A percentile compares a stretch with the other conserved stretches of the same genome.
Conservation (phyloP, 2,797 vertebrate genomes). For the Coilia nasus region DNA sequence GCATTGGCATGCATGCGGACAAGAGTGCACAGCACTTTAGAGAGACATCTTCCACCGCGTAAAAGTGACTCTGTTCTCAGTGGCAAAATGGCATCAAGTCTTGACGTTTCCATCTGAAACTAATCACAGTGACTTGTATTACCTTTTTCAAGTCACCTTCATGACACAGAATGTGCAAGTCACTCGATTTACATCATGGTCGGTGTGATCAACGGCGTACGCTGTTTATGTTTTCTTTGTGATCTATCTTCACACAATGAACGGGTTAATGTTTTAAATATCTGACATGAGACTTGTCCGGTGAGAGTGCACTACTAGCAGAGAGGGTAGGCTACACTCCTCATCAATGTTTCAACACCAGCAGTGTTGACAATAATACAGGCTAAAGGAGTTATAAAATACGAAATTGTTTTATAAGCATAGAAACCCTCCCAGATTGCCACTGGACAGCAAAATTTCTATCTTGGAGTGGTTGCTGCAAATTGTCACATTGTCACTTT, state of each 20-base stretch:
- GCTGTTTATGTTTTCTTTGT: neutral
- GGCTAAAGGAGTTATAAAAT: neutral
- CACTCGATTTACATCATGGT: neutral
- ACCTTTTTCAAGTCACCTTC: neutral
- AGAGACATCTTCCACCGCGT: neutral
- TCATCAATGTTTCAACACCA: neutral
- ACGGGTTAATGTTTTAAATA: neutral
- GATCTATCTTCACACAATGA: neutral
- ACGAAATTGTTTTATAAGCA: neutral
- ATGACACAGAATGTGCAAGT: neutral
- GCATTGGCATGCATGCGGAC: neutral
- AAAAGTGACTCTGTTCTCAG: neutral
- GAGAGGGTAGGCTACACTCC: neutral
- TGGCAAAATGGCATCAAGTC: neutral
- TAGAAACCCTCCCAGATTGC: neutral
- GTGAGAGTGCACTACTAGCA: neutral
- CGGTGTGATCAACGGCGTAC: neutral
- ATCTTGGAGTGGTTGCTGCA: neutral
- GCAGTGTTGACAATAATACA: too few relatives aligned
- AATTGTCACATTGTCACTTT: neutral
- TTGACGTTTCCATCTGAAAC: neutral
- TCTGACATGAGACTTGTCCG: neutral
- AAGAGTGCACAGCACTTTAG: conserved; percentile 17
- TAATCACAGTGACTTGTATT: neutral
- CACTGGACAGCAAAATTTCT: neutral